Evolutionary conservation across 2,797 vertebrate genomes (phyloP).

Genomic region (Lates japonicus): DNA sequence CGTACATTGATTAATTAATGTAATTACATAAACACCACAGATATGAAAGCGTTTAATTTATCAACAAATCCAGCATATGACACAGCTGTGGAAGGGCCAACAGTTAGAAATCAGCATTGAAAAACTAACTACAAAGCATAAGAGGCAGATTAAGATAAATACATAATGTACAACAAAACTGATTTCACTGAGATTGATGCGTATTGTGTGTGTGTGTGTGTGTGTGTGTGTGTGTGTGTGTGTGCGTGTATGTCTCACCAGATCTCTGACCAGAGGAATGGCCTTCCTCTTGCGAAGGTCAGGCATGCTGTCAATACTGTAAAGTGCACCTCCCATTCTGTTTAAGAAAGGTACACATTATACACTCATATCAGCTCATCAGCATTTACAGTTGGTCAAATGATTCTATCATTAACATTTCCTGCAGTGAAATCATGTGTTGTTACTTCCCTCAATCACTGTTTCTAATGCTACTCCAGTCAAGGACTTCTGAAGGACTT

Average conservation of each 20-base stretch:
- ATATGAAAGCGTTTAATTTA: slow-evolving; percentile 37
- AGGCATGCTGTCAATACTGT: slow-evolving; percentile 99
- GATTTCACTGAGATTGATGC: not conserved
- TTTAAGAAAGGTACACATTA: slow-evolving; percentile 59
- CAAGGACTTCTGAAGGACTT: slow-evolving; percentile 50
- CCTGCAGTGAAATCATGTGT: slow-evolving; percentile 10
- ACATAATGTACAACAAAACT: slow-evolving; percentile 11
- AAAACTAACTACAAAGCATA: not conserved
- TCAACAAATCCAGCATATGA: slow-evolving; percentile 18
- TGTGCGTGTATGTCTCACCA: slow-evolving; percentile 87
- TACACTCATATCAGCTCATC: slow-evolving; percentile 2
- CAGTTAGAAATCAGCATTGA: not conserved
- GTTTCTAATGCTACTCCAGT: slow-evolving; percentile 28
- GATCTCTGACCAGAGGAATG: slow-evolving; percentile 95
- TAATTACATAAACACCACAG: slow-evolving; percentile 21
- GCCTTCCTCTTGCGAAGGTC: slow-evolving; percentile 98
- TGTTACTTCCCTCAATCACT: slow-evolving; percentile 25
- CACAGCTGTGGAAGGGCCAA: slow-evolving; percentile 1
- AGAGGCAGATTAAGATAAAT: not conserved
- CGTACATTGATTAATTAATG: slow-evolving; percentile 30
- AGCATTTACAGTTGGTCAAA: slow-evolving; percentile 4
- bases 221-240: slow-evolving; percentile 13
- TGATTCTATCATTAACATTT: not conserved
- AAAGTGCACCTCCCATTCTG: slow-evolving; percentile 95
- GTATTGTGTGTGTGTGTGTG: slow-evolving; percentile 13